A percentile compares a stretch with the other conserved stretches of the same genome.
Conservation (phyloP, 2,113 vertebrate species). For the Coturnix japonica region DNA sequence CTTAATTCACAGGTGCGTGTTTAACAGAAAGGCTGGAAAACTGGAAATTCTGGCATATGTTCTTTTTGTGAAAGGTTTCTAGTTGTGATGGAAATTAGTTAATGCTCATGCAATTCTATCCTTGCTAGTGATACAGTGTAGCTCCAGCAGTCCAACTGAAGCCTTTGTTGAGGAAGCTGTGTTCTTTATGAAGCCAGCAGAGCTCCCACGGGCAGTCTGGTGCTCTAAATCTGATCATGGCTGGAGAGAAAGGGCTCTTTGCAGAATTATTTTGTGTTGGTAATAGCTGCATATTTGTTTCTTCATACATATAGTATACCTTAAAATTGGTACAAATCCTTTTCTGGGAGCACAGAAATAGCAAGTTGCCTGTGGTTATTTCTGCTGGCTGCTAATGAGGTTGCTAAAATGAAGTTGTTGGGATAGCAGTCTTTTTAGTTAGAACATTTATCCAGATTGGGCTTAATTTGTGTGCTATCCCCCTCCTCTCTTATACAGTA, state of each 20-base stretch:
- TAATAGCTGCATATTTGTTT: not conserved
- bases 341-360: not conserved
- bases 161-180: not conserved
- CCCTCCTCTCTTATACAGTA: rapidly evolving
- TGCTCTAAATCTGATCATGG: not conserved
- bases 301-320: not conserved
- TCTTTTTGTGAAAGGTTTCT: not conserved
- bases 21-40: not conserved
- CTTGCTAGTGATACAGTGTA: not conserved
- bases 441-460: not conserved
- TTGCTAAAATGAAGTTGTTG: not conserved
- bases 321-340: not conserved
- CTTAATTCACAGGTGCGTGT: not conserved
- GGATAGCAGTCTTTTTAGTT: not conserved
- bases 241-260: not conserved
- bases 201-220: not conserved
- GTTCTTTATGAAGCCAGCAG: not conserved
- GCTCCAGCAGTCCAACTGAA: not conserved
- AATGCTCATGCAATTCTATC: not conserved
- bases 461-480: not conserved
- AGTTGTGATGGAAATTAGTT: not conserved
- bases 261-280: not conserved
- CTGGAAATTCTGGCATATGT: not conserved
- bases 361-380: not conserved
- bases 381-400: not conserved